phyloP scores from a whole-genome alignment of 2,888 invertebrate genomes.

The Cerceris rybyensis region DNA sequence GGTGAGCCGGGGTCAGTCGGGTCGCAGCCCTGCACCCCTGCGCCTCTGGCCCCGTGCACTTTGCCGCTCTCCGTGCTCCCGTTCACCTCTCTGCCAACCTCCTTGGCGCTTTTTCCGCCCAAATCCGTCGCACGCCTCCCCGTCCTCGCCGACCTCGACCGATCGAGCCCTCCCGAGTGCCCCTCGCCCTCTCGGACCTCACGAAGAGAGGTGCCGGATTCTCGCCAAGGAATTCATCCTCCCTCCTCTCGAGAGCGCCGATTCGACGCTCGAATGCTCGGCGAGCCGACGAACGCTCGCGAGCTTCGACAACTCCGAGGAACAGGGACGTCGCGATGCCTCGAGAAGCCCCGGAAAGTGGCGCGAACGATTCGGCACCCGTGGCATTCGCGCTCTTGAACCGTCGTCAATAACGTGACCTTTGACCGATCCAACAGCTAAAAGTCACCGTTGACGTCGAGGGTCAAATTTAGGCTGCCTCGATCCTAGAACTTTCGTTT shows the following conservation, averaged over 20 bases:
- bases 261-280: too few relatives aligned
- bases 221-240: neutral
- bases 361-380: conserved; percentile 18
- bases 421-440: conserved; percentile 75
- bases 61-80: conserved; percentile 52
- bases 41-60: conserved; percentile 65
- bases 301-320: neutral
- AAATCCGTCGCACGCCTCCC: conserved; percentile 34
- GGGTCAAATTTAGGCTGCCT: conserved; percentile 76
- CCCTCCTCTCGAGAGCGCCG: neutral
- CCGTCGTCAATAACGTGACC: conserved; percentile 76
- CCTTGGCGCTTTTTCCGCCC: conserved; percentile 22
- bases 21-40: conserved; percentile 79
- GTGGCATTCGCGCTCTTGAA: conserved; percentile 73
- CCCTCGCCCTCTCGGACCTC: neutral
- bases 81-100: neutral
- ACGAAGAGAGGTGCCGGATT: neutral
- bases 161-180: too few relatives aligned
- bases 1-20: conserved; percentile 79
- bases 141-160: conserved; percentile 28
- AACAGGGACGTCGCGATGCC: neutral
- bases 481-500: conserved; percentile 4
- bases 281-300: too few relatives aligned
- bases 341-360: conserved; percentile 11
- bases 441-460: conserved; percentile 76